These are phyloP conservation scores for Neomorphus geoffroyi DNA, from an alignment of 2,797 vertebrate genomes.

Conservation along the genomic window DNA sequence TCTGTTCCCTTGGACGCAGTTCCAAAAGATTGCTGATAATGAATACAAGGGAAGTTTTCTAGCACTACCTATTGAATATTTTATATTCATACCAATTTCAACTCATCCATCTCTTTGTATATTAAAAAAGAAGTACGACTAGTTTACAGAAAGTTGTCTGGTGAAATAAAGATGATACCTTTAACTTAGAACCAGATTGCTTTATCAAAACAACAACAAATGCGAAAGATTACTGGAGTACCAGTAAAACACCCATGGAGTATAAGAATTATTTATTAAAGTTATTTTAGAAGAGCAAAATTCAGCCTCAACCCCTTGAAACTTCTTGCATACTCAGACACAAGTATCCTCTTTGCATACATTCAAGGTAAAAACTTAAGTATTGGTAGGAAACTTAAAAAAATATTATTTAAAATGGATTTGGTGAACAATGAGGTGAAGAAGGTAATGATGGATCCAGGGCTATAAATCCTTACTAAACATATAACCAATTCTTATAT, in stretches of 20 bases:
- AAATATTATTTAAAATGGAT: not conserved
- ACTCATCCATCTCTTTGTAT: slow-evolving; percentile 52
- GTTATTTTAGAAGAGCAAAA: not conserved
- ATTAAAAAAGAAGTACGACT: slow-evolving; percentile 3
- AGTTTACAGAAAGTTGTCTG: not conserved
- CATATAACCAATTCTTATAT: not conserved
- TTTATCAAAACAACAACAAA: not conserved
- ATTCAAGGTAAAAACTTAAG: not conserved
- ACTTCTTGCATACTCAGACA: not conserved
- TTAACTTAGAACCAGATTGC: not conserved
- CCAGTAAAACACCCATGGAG: not conserved
- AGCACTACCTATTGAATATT: slow-evolving; percentile 70
- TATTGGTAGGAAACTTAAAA: not conserved
- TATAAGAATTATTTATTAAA: not conserved
- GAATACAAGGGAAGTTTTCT: slow-evolving; percentile 60
- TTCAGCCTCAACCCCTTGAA: not conserved
- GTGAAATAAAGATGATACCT: not conserved
- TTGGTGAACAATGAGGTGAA: not conserved
- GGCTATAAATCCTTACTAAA: not conserved
- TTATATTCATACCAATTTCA: slow-evolving; percentile 66
- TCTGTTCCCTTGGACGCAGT: slow-evolving; percentile 21
- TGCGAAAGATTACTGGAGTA: not conserved
- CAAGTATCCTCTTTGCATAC: not conserved
- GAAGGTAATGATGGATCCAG: not conserved
- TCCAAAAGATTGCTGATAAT: slow-evolving; percentile 55